Percentiles rank a stretch among this genome's conserved stretches.
phyloP scores from a whole-genome alignment of 2,797 vertebrate genomes.

The Neosilurus mollespiculum region DNA sequence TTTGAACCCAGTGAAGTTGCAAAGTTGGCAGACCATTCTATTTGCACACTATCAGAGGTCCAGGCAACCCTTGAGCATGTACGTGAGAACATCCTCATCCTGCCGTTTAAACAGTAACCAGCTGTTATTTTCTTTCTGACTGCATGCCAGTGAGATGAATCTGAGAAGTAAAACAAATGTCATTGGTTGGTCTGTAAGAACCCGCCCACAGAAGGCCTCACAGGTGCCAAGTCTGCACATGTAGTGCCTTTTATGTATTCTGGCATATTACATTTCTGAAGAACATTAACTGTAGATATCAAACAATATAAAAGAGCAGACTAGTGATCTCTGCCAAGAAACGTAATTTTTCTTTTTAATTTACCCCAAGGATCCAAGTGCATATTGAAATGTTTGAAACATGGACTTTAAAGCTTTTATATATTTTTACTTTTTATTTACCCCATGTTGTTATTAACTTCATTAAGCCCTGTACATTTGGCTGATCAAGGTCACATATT shows the following conservation, averaged over 20 bases:
- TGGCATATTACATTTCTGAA: constrained; percentile 21
- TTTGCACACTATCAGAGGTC: constrained; percentile 45
- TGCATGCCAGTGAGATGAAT: constrained; percentile 68
- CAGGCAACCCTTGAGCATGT: constrained; percentile 54
- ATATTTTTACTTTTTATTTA: background rate
- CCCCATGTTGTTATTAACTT: background rate
- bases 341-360: background rate
- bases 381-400: background rate
- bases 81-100: constrained; percentile 77
- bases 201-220: constrained; percentile 30
- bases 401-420: background rate
- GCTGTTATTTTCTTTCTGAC: constrained; percentile 77
- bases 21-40: constrained; percentile 41
- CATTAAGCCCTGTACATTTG: background rate
- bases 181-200: constrained; percentile 25
- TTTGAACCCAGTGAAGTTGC: constrained; percentile 34
- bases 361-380: background rate
- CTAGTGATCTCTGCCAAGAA: background rate
- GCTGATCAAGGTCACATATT: background rate
- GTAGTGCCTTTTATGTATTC: constrained; percentile 5
- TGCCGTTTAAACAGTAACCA: constrained; percentile 68
- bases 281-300: background rate
- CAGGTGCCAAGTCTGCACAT: constrained; percentile 23
- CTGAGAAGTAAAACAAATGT: constrained; percentile 60
- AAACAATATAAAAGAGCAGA: background rate